phyloP scores from a whole-genome alignment of 2,888 invertebrate genomes.

The Adineta ricciae region DNA sequence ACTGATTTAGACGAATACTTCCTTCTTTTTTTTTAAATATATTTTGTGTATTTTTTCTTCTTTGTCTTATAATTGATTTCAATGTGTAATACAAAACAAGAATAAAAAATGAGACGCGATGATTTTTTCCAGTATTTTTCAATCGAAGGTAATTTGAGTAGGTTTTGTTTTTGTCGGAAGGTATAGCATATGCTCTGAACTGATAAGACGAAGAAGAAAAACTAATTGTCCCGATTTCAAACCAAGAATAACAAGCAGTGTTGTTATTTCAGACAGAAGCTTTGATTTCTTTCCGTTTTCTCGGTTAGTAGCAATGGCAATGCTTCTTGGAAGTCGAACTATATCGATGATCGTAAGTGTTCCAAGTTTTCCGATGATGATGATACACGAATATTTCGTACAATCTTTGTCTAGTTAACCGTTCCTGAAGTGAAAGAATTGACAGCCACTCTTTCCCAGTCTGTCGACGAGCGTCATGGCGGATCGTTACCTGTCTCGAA shows the following conservation, averaged over 20 bases:
- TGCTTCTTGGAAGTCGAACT: not conserved
- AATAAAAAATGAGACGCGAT: not conserved
- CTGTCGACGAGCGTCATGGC: not conserved
- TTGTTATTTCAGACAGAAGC: not conserved
- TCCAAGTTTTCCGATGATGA: no score
- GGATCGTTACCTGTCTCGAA: not conserved
- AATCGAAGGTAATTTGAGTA: not conserved
- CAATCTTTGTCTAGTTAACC: not conserved
- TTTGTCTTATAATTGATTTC: no score
- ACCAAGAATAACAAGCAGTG: not conserved
- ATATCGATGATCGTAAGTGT: constrained; percentile 6
- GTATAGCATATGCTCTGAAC: not conserved
- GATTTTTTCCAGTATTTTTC: not conserved
- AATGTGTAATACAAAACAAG: no score
- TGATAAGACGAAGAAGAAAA: not conserved
- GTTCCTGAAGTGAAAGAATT: not conserved
- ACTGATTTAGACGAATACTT: not conserved
- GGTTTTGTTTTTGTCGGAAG: not conserved
- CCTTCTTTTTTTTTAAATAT: not conserved
- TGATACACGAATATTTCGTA: no score
- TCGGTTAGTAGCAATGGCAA: not conserved
- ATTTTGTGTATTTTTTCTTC: not conserved
- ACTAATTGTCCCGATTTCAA: not conserved
- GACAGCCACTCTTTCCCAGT: not conserved
- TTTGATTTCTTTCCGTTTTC: not conserved